Evolutionary conservation across 2,113 vertebrate species (phyloP).

Genomic region (Sylvilagus bachmani): DNA sequence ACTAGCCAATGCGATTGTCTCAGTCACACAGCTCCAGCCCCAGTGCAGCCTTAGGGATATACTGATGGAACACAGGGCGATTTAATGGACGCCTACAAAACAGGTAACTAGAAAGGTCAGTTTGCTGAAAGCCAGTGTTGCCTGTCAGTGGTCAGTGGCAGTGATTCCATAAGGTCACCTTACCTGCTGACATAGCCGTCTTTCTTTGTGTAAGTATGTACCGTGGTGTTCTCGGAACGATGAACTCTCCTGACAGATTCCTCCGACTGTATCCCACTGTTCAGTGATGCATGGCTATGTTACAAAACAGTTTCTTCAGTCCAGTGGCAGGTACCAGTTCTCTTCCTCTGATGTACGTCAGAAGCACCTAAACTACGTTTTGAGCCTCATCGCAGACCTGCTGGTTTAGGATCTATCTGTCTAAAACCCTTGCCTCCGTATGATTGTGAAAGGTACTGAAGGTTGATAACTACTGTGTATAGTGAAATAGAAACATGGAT

Average conservation of each 20-base stretch:
- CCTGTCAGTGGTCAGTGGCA: background rate
- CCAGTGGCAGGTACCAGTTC: background rate
- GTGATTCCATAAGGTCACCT: background rate
- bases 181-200: background rate
- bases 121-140: background rate
- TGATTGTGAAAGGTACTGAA: slow-evolving; percentile 13
- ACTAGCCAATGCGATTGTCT: background rate
- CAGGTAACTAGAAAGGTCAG: slow-evolving; percentile 5
- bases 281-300: background rate
- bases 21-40: background rate
- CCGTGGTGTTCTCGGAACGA: background rate
- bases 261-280: background rate
- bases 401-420: background rate
- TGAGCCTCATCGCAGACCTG: background rate
- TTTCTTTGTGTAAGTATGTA: background rate
- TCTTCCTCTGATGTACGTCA: background rate
- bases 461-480: background rate
- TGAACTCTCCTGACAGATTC: background rate
- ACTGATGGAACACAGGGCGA: background rate
- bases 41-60: background rate
- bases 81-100: slow-evolving; percentile 21
- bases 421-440: background rate
- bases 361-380: background rate
- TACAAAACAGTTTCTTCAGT: background rate
- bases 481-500: background rate